Conservation (phyloP, 1,140 invertebrate genomes). For the Drosophila sechellia region DNA sequence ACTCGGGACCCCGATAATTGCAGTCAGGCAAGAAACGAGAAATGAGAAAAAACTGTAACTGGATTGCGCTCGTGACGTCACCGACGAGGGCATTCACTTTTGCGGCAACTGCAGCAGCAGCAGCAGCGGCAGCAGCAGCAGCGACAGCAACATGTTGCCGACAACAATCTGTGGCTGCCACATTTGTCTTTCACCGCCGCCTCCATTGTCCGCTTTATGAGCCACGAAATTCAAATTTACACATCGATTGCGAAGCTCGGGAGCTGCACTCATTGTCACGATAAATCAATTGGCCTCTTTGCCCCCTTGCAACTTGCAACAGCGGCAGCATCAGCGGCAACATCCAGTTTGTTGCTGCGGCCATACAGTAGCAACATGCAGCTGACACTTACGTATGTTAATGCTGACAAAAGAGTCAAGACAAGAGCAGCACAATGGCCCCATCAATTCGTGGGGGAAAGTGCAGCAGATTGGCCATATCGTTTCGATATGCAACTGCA, state of each 20-base stretch:
- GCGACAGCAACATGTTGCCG: constrained; percentile 68
- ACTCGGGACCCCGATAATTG: constrained; percentile 35
- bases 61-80: constrained; percentile 66
- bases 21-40: constrained; percentile 23
- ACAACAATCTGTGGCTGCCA: constrained; percentile 55
- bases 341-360: constrained; percentile 16
- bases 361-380: constrained; percentile 71
- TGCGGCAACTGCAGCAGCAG: constrained; percentile 28
- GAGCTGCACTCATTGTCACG: constrained; percentile 75
- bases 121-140: background rate
- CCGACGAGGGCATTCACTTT: constrained; percentile 74
- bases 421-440: constrained; percentile 52
- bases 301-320: constrained; percentile 31
- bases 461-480: constrained; percentile 23
- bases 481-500: constrained; percentile 6
- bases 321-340: constrained; percentile 11
- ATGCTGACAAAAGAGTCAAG: constrained; percentile 80
- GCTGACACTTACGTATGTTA: constrained; percentile 84
- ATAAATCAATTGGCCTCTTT: constrained; percentile 83
- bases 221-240: constrained; percentile 80
- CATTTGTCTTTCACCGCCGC: constrained; percentile 44
- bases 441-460: constrained; percentile 50
- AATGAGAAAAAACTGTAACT: constrained; percentile 36
- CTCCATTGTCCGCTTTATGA: constrained; percentile 74
- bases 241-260: constrained; percentile 68